Conservation (phyloP, 2,888 invertebrate species). For the Drosophila quasianomalipes region DNA sequence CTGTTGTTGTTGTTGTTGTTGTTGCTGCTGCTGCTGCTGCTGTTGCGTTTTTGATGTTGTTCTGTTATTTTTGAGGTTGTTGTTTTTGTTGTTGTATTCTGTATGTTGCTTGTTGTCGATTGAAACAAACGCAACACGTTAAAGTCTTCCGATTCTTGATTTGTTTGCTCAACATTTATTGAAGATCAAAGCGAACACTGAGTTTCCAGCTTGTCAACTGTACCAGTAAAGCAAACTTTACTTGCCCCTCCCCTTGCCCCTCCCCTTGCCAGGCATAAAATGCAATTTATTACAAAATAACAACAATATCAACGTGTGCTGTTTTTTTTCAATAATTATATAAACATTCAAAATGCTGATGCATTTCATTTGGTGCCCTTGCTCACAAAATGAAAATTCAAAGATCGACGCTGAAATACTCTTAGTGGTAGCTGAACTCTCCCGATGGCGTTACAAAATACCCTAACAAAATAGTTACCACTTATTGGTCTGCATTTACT, state of each 20-base stretch:
- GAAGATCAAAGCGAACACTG: conserved; percentile 70
- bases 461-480: background rate
- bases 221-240: background rate
- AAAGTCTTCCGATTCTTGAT: conserved; percentile 60
- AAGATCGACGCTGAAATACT: background rate
- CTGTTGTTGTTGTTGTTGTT: background rate
- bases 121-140: conserved; percentile 50
- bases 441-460: accelerated
- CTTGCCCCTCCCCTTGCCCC: background rate
- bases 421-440: background rate
- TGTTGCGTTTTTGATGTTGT: conserved; percentile 47
- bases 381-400: background rate
- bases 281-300: conserved; percentile 30
- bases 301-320: conserved; percentile 36
- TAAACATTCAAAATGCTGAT: conserved; percentile 54
- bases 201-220: conserved; percentile 60
- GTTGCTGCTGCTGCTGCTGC: conserved; percentile 22
- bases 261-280: background rate
- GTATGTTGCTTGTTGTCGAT: conserved; percentile 41
- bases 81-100: conserved; percentile 20
- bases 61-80: conserved; percentile 31
- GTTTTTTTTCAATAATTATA: conserved; percentile 54
- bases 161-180: conserved; percentile 76
- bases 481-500: background rate
- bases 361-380: conserved; percentile 5